Evolutionary conservation across 2,797 vertebrate genomes (phyloP).

Genomic region (Parotocinclus haroldoi): DNA sequence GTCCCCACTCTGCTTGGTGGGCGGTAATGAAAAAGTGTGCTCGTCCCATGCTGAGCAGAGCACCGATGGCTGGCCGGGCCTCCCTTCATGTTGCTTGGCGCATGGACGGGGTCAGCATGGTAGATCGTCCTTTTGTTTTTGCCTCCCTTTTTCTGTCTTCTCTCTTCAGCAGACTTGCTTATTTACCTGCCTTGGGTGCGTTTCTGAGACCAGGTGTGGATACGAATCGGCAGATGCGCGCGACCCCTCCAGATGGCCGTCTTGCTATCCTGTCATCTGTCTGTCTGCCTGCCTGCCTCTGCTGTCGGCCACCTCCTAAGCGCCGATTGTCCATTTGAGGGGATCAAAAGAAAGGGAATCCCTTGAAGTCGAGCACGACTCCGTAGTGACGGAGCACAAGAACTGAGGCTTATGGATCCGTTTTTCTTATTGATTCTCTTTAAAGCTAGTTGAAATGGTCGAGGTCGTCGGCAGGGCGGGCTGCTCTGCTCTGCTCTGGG

Average conservation of each 20-base stretch:
- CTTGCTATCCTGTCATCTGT: slow-evolving; percentile 27
- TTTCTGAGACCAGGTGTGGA: too few species aligned
- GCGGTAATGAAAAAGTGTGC: slow-evolving; percentile 71
- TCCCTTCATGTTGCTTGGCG: slow-evolving; percentile 64
- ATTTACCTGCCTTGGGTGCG: neutral
- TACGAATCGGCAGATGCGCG: neutral
- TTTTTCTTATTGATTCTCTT: slow-evolving; percentile 37
- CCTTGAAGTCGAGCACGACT: slow-evolving; percentile 41
- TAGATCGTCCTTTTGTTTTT: slow-evolving; percentile 34
- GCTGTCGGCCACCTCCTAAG: slow-evolving; percentile 27
- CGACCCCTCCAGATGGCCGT: slow-evolving; percentile 36
- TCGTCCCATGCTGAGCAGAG: slow-evolving; percentile 67
- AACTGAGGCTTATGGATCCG: neutral
- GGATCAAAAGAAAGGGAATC: slow-evolving; percentile 48
- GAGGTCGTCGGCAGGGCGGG: neutral
- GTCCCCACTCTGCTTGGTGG: slow-evolving; percentile 54
- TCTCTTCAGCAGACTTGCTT: slow-evolving; percentile 6
- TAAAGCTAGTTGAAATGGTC: slow-evolving; percentile 25
- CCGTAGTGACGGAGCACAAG: slow-evolving; percentile 5
- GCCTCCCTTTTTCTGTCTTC: neutral
- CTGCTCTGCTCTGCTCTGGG: too few species aligned
- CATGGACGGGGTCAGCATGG: slow-evolving; percentile 58
- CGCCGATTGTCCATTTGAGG: slow-evolving; percentile 48
- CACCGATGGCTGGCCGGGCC: slow-evolving; percentile 58
- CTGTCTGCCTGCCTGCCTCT: slow-evolving; percentile 30